Percentiles rank a stretch among this genome's conserved stretches.
These are phyloP conservation scores for Trematocara stigmaticum DNA, from an alignment of 2,113 vertebrate genomes.

Conservation along the genomic window DNA sequence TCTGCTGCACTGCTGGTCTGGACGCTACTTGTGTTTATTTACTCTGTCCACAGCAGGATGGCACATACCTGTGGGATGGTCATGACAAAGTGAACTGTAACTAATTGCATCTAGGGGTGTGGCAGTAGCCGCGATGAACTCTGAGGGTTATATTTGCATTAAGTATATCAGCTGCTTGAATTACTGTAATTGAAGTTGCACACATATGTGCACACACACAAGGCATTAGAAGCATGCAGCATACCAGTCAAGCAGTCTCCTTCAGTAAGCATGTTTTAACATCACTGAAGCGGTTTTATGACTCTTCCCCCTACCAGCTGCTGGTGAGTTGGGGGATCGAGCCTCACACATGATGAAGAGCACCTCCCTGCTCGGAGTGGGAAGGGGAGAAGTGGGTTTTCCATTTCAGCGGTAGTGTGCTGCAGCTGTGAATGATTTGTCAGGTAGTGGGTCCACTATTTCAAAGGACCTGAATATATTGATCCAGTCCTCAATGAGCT, in stretches of 20 bases:
- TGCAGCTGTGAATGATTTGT: conserved; percentile 53
- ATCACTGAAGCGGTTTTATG: conserved; percentile 12
- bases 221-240: background rate
- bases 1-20: conserved; percentile 31
- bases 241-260: background rate
- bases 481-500: conserved; percentile 37
- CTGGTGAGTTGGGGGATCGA: background rate
- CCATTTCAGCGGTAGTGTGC: conserved; percentile 1
- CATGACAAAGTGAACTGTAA: conserved; percentile 13
- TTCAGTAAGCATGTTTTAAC: background rate
- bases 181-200: background rate
- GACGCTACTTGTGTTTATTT: conserved; percentile 52
- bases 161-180: background rate
- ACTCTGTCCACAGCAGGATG: conserved; percentile 21
- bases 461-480: conserved; percentile 48
- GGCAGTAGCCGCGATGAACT: background rate
- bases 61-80: conserved; percentile 4
- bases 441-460: conserved; percentile 35
- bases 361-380: background rate
- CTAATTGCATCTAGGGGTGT: background rate
- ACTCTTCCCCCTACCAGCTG: background rate
- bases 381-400: background rate
- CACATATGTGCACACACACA: background rate
- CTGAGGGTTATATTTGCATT: background rate
- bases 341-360: conserved; percentile 33